A percentile compares a stretch with the other conserved stretches of the same genome.
phyloP scores from a whole-genome alignment of 2,797 vertebrate genomes.

The Sebastes cheni region DNA sequence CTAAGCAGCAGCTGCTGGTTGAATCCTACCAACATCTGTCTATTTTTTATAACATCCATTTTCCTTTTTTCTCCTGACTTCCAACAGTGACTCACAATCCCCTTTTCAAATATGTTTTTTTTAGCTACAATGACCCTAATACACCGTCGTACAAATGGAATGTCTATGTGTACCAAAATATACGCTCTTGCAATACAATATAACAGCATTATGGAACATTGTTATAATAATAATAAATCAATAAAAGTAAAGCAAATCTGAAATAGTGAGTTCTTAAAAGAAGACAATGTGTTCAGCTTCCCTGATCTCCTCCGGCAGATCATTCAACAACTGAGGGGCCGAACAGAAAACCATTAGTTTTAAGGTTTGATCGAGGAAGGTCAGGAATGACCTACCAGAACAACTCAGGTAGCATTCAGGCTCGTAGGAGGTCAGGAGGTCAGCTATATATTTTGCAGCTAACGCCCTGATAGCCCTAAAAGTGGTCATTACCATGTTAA shows the following conservation, averaged over 20 bases:
- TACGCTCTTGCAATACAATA: background rate
- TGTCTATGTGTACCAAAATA: background rate
- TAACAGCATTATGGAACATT: background rate
- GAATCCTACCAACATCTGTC: background rate
- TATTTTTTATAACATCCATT: background rate
- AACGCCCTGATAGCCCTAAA: no score
- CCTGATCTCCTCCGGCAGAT: background rate
- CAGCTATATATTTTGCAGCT: no score
- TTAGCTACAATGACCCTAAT: no score
- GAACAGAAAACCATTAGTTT: no score
- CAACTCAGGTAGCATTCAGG: no score
- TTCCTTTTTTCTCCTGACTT: background rate
- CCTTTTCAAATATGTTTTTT: background rate
- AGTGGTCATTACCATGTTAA: no score
- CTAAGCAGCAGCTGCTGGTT: background rate
- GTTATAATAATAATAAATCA: no score
- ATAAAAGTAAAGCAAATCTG: background rate
- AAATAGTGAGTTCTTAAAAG: background rate
- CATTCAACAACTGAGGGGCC: background rate
- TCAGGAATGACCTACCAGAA: no score
- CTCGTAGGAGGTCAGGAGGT: no score
- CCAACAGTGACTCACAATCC: background rate
- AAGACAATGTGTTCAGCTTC: background rate
- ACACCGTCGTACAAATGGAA: no score
- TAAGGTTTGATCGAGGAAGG: no score